Percentiles rank a stretch among this genome's conserved stretches.
Evolutionary conservation across 2,797 vertebrate genomes (phyloP).

Genomic region (Pagetopsis macropterus): DNA sequence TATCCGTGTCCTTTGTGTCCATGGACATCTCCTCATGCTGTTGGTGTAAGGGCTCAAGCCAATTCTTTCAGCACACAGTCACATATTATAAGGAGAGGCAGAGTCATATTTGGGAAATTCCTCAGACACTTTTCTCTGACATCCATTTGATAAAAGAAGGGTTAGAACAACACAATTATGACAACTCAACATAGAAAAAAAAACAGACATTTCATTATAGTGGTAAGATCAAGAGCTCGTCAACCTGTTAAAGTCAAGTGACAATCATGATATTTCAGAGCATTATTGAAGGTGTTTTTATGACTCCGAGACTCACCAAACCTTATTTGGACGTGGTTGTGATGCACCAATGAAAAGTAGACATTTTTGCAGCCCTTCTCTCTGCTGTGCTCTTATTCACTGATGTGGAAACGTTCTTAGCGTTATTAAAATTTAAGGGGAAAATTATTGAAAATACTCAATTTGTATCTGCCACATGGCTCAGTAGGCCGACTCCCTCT

Average conservation of each 20-base stretch:
- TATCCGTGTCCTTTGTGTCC: conserved; percentile 55
- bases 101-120: conserved; percentile 38
- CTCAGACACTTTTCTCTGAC: conserved; percentile 48
- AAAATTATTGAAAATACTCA: conserved; percentile 4
- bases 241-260: conserved; percentile 44
- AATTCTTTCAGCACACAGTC: conserved; percentile 45
- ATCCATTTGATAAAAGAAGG: conserved; percentile 51
- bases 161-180: conserved; percentile 42
- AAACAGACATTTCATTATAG: conserved; percentile 58
- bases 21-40: conserved; percentile 49
- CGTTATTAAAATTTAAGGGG: conserved; percentile 17
- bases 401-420: conserved; percentile 29
- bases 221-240: conserved; percentile 58
- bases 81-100: conserved; percentile 51
- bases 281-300: conserved; percentile 41
- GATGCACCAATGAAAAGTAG: conserved; percentile 42
- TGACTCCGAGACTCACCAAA: conserved; percentile 30
- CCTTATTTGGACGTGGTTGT: conserved; percentile 35
- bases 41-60: conserved; percentile 35
- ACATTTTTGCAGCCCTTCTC: conserved; percentile 48
- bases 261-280: conserved; percentile 64
- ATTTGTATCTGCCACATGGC: conserved; percentile 43
- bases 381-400: conserved; percentile 22
- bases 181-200: conserved; percentile 34
- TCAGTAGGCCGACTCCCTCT: conserved; percentile 56